Evolutionary conservation across 2,888 invertebrate genomes (phyloP).

Genomic region (Helobdella robusta): DNA sequence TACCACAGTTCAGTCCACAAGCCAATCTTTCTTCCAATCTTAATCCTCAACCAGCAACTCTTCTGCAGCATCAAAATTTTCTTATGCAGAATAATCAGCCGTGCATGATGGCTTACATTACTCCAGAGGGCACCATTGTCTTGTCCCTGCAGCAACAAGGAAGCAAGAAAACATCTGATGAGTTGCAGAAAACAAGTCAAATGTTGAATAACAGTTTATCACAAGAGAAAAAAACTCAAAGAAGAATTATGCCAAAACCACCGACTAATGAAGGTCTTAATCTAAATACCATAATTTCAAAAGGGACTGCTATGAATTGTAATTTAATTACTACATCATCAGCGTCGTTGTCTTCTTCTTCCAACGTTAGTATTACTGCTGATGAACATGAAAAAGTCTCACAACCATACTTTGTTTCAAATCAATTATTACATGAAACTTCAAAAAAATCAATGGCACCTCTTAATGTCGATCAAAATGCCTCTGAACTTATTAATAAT

Average conservation of each 20-base stretch:
- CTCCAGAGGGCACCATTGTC: conserved; percentile 23
- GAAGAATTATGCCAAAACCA: conserved; percentile 24
- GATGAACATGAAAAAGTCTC: not conserved
- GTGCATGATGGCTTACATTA: conserved; percentile 24
- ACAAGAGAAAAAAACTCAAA: conserved; percentile 21
- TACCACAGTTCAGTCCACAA: conserved; percentile 24
- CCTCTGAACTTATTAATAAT: too few relatives aligned
- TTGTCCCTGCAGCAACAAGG: conserved; percentile 16
- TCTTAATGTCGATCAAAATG: not conserved
- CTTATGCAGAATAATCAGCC: conserved; percentile 14
- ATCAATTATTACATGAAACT: too few relatives aligned
- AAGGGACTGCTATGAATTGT: not conserved
- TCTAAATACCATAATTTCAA: not conserved
- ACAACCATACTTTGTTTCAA: too few relatives aligned
- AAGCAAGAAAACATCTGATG: conserved; percentile 9
- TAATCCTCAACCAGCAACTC: not conserved
- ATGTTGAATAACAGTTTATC: not conserved
- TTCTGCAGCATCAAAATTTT: conserved; percentile 12
- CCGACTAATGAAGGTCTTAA: not conserved
- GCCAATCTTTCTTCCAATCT: not conserved
- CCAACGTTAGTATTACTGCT: not conserved
- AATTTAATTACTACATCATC: conserved; percentile 1
- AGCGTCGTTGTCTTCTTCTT: not conserved
- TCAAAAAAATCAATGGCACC: not conserved
- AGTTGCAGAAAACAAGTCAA: conserved; percentile 1